Percentiles rank a stretch among this genome's conserved stretches.
phyloP scores from a whole-genome alignment of 2,797 vertebrate species.

The Trematomus bernacchii region DNA sequence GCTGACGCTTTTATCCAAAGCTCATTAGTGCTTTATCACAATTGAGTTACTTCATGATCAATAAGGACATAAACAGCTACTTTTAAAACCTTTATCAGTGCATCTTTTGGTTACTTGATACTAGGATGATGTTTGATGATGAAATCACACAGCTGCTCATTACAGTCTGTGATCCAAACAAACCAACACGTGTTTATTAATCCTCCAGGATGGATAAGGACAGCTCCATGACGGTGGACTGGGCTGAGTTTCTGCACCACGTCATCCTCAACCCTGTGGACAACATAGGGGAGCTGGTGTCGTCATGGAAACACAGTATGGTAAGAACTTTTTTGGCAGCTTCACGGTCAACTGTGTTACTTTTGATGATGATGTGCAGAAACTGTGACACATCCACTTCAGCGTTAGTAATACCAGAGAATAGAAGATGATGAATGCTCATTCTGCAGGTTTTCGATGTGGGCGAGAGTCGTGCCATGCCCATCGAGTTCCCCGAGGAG shows the following conservation, averaged over 20 bases:
- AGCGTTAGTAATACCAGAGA: neutral
- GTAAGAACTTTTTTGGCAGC: conserved; percentile 49
- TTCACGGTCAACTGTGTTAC: neutral
- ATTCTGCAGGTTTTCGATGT: conserved; percentile 83
- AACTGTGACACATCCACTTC: conserved; percentile 1
- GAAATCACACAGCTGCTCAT: neutral
- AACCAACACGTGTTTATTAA: neutral
- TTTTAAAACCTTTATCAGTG: neutral
- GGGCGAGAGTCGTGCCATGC: conserved; percentile 83
- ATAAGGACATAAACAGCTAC: neutral
- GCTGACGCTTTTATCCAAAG: no score
- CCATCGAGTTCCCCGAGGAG: conserved; percentile 78
- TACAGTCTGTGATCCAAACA: neutral
- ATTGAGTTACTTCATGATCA: neutral
- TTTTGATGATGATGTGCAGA: conserved; percentile 4
- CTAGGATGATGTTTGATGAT: neutral
- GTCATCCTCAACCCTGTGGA: conserved; percentile 85
- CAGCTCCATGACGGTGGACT: conserved; percentile 85
- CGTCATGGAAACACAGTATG: conserved; percentile 85
- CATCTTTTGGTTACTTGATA: neutral
- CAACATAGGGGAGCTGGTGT: conserved; percentile 82
- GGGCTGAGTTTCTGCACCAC: conserved; percentile 84
- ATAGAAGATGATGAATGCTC: neutral
- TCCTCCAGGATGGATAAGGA: conserved; percentile 83
- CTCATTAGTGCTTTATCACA: neutral